Evolutionary conservation across 2,888 invertebrate species (phyloP), one percentile per base, ranked within the genome.

Genomic region (Leptopilina syphax): DNA sequence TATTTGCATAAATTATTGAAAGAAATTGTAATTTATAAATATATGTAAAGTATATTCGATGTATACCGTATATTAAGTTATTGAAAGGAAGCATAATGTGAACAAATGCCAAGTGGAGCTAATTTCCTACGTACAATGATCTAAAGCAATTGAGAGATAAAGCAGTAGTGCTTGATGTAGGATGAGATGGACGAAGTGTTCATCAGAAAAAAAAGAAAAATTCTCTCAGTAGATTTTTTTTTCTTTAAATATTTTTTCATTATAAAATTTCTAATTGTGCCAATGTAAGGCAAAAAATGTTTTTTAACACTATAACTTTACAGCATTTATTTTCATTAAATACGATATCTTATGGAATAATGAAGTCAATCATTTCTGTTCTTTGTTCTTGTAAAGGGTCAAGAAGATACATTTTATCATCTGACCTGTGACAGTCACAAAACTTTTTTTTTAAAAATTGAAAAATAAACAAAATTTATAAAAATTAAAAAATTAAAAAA

Each of bases 101-200:
- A 65, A 60, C 18, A 18, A 60, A n/a, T 60, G 60, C 7, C 60
- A 18, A 65, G 34, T 5, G 24, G 65, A 65, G 13, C 18, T 34
- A 65, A 65, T 60, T 60, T 60, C n/a, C 60, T 44, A 44, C 8
- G 5, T 60, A 60, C 60, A 60, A 60, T n/a, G 34, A 13, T 34
- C 34, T 41, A 34, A 65, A 65, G 65, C 65, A 65, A 65, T 65
- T 65, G 34, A 65, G 34, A 65, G 65, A 65, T 65, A 65, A 65
- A 65, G 41, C 65, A 44, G 44, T 44, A 41, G 13, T 34, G 13
- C 13, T 65, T 65, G 65, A 65, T 34, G 65, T 65, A 13, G 65
- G 44, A 44, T 44, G 44, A 44, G 44, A 44, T 44, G 44, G 8
- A 7, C 44, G 44, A 44, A 44, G 44, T 44, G 3, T 34, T 34